Conservation (phyloP, 1,140 invertebrate genomes). For the Pseudachorutes palmiensis region DNA sequence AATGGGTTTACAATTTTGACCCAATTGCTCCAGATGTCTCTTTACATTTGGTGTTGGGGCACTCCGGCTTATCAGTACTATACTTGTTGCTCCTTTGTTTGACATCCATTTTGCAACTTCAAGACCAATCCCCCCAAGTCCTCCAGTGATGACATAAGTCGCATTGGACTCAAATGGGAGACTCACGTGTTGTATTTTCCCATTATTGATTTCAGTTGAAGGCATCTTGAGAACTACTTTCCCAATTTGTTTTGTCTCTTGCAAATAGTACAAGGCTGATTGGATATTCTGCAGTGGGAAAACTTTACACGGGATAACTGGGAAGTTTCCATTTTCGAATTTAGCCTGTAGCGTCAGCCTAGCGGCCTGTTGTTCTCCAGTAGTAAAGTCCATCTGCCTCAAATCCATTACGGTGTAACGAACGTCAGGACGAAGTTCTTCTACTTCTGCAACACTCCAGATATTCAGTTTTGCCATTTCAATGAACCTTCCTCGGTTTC, state of each 20-base stretch:
- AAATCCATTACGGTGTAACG: no score
- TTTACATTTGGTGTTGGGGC: background rate
- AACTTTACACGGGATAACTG: no score
- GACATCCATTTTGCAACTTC: conserved; percentile 24
- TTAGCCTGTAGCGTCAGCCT: no score
- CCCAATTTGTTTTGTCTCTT: conserved; percentile 17
- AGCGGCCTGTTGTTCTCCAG: no score
- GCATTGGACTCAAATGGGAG: background rate
- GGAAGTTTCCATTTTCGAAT: no score
- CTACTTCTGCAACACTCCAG: no score
- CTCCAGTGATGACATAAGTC: conserved; percentile 19
- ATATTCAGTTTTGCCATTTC: no score
- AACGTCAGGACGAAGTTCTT: no score
- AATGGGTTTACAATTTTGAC: no score
- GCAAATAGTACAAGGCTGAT: conserved; percentile 13
- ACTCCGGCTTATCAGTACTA: conserved; percentile 4
- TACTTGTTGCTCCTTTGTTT: background rate
- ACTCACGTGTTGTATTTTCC: background rate
- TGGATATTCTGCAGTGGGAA: background rate
- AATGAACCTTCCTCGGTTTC: no score
- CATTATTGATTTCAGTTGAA: background rate
- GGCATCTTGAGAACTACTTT: conserved; percentile 14
- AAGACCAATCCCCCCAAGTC: conserved; percentile 19
- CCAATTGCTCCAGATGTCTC: background rate
- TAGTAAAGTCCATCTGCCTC: no score